Conservation (phyloP, 2,113 vertebrate genomes). For the Catharus bicknelli region DNA sequence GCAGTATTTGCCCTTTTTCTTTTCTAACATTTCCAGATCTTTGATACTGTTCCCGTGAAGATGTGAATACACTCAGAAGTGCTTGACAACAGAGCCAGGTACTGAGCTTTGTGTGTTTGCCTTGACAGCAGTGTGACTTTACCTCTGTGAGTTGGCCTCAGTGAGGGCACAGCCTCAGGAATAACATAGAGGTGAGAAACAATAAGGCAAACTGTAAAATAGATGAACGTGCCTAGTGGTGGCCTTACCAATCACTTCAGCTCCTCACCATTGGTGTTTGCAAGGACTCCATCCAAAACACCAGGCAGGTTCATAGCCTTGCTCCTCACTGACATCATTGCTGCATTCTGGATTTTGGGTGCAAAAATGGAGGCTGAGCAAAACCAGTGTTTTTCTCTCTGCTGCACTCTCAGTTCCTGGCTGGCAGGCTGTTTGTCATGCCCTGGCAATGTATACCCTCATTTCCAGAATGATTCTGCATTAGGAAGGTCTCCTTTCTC, state of each 20-base stretch:
- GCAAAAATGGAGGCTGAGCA: not conserved
- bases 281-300: not conserved
- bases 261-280: not conserved
- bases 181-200: not conserved
- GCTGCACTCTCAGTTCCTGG: not conserved
- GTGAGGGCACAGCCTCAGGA: not conserved
- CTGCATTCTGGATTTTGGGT: not conserved
- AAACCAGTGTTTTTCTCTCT: not conserved
- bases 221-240: not conserved
- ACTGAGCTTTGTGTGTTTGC: not conserved
- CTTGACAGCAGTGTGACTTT: not conserved
- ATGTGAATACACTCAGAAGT: not conserved
- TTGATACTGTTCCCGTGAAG: not conserved
- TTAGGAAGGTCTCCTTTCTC: not conserved
- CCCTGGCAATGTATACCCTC: not conserved
- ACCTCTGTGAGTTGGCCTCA: not conserved
- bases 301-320: not conserved
- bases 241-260: not conserved
- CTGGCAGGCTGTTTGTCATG: not conserved
- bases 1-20: not conserved
- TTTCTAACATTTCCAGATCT: not conserved
- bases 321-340: not conserved
- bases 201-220: not conserved
- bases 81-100: not conserved
- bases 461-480: not conserved